phyloP scores from a whole-genome alignment of 2,888 invertebrate genomes.

The Leptinotarsa juncta region DNA sequence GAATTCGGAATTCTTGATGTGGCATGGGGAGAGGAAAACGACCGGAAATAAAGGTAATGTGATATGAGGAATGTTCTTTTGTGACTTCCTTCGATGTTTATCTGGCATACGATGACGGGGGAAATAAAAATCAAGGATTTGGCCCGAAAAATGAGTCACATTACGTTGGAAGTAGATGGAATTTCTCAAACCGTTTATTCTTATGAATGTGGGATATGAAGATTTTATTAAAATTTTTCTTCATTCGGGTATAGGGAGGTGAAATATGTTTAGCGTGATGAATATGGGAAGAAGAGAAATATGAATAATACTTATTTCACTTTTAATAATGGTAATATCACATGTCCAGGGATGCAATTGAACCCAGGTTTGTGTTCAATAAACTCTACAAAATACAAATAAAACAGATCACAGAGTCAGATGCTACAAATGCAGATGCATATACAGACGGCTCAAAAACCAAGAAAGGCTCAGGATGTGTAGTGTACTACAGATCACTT shows the following conservation, averaged over 20 bases:
- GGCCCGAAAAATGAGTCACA: not conserved
- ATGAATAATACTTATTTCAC: no score
- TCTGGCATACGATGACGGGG: not conserved
- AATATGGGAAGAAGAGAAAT: no score
- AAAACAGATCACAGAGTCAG: no score
- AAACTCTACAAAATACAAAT: no score
- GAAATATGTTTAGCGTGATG: not conserved
- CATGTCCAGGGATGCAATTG: no score
- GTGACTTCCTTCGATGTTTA: constrained; percentile 12
- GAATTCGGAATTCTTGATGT: constrained; percentile 9
- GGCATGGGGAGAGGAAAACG: constrained; percentile 12
- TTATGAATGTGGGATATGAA: not conserved
- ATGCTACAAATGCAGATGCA: no score
- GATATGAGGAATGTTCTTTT: constrained; percentile 11
- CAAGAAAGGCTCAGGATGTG: no score
- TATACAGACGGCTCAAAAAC: no score
- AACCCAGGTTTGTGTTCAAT: no score
- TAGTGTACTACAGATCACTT: no score
- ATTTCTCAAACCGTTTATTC: not conserved
- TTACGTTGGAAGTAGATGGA: not conserved
- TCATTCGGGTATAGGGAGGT: not conserved
- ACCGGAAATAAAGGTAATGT: constrained; percentile 7
- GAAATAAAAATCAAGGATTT: not conserved
- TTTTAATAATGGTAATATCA: no score
- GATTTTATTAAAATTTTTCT: not conserved